Conservation (phyloP, 2,888 invertebrate genomes). For the Drosophila testacea region DNA sequence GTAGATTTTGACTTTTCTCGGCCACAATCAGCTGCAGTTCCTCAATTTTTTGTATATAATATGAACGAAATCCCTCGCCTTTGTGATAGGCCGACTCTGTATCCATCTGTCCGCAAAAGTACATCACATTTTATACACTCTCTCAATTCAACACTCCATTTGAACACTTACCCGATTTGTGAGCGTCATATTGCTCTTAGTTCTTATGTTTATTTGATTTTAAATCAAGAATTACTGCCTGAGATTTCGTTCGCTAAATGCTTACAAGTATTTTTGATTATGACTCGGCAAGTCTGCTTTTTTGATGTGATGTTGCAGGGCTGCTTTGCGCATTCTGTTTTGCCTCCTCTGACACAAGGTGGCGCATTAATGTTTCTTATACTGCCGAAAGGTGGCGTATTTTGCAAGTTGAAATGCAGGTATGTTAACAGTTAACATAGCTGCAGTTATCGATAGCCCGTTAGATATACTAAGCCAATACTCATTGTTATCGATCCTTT, state of each 20-base stretch:
- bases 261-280: slow-evolving; percentile 28
- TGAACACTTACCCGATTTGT: slow-evolving; percentile 74
- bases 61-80: slow-evolving; percentile 96
- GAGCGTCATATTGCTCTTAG: slow-evolving; percentile 75
- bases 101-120: slow-evolving; percentile 79
- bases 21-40: slow-evolving; percentile 97
- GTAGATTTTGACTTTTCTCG: slow-evolving; percentile 98
- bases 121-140: background rate
- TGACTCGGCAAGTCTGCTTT: slow-evolving; percentile 58
- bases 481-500: background rate
- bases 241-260: slow-evolving; percentile 2
- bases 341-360: too few relatives aligned
- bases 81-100: slow-evolving; percentile 79
- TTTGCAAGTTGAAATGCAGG: background rate
- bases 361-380: too few relatives aligned
- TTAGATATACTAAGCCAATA: too few relatives aligned
- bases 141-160: background rate
- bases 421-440: background rate
- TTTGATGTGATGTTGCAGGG: slow-evolving; percentile 10
- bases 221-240: slow-evolving; percentile 1
- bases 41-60: slow-evolving; percentile 99
- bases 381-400: too few relatives aligned
- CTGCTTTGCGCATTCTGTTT: background rate
- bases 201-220: background rate
- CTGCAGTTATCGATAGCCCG: background rate